phyloP scores from a whole-genome alignment of 2,888 invertebrate genomes.

The Steromphala cineraria region DNA sequence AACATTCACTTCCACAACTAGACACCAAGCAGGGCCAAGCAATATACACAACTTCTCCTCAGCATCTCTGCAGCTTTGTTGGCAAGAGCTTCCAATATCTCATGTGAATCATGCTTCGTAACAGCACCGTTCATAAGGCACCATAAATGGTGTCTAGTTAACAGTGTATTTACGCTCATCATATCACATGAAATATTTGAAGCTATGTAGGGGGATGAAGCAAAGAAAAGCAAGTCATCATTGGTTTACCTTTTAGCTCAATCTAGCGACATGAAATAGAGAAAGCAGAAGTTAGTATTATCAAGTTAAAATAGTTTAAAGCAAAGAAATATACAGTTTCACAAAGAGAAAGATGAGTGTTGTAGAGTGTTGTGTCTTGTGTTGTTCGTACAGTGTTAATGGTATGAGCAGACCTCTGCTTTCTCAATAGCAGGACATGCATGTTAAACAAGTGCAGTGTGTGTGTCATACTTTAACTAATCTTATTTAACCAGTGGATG shows the following conservation, averaged over 20 bases:
- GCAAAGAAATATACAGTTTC: background rate
- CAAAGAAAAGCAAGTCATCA: background rate
- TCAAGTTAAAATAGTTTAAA: background rate
- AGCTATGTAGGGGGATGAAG: constrained; percentile 3
- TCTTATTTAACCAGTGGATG: background rate
- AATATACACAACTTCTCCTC: background rate
- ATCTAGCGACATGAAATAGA: background rate
- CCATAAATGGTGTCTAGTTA: background rate
- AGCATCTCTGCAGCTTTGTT: constrained; percentile 2
- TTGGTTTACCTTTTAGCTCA: background rate
- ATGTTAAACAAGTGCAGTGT: background rate
- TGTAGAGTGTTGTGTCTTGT: background rate
- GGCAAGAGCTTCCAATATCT: background rate
- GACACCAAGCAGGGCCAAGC: background rate
- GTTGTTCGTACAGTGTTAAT: background rate
- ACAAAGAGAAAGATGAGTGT: background rate
- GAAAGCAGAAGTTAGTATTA: constrained; percentile 8
- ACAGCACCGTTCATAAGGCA: too few species aligned
- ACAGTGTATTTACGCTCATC: background rate
- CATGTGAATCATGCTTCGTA: background rate
- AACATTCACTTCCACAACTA: too few species aligned
- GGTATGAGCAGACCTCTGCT: background rate
- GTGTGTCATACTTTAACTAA: background rate
- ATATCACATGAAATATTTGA: constrained; percentile 4
- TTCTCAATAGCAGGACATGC: background rate